Evolutionary conservation across 1,140 invertebrate species (phyloP).

Genomic region (Apis florea): DNA sequence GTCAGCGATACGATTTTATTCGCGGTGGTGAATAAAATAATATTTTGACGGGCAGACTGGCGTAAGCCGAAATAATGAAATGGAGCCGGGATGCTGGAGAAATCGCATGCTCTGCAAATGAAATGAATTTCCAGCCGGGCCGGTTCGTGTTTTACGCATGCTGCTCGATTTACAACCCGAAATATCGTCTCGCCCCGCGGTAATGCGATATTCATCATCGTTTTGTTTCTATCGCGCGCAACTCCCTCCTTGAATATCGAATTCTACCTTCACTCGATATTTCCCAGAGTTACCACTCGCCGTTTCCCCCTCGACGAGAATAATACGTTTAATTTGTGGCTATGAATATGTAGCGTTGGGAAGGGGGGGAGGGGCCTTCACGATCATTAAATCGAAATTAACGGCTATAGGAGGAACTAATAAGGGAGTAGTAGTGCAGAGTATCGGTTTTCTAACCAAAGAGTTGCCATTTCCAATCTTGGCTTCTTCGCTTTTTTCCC

Average conservation of each 20-base stretch:
- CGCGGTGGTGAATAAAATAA: slow-evolving; percentile 34
- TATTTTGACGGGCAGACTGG: slow-evolving; percentile 30
- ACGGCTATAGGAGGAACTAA: too few relatives aligned
- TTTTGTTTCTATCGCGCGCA: neutral
- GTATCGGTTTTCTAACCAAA: too few relatives aligned
- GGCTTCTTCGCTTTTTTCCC: too few relatives aligned
- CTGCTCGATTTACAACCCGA: neutral
- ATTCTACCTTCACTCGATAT: too few relatives aligned
- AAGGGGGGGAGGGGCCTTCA: too few relatives aligned
- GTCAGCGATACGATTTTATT: slow-evolving; percentile 19
- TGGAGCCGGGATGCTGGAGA: neutral
- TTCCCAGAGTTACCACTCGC: neutral
- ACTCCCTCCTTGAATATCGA: neutral
- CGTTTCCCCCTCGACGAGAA: neutral
- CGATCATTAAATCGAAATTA: too few relatives aligned
- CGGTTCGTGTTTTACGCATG: neutral
- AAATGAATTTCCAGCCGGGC: slow-evolving; percentile 30
- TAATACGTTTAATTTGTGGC: neutral
- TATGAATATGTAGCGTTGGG: too few relatives aligned
- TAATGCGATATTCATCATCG: neutral
- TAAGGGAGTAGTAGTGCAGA: too few relatives aligned
- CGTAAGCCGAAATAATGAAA: slow-evolving; percentile 29
- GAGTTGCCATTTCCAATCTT: too few relatives aligned
- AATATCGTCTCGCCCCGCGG: neutral
- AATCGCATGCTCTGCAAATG: slow-evolving; percentile 28